Evolutionary conservation across 2,113 vertebrate genomes (phyloP).

Genomic region (Cavia aperea): DNA sequence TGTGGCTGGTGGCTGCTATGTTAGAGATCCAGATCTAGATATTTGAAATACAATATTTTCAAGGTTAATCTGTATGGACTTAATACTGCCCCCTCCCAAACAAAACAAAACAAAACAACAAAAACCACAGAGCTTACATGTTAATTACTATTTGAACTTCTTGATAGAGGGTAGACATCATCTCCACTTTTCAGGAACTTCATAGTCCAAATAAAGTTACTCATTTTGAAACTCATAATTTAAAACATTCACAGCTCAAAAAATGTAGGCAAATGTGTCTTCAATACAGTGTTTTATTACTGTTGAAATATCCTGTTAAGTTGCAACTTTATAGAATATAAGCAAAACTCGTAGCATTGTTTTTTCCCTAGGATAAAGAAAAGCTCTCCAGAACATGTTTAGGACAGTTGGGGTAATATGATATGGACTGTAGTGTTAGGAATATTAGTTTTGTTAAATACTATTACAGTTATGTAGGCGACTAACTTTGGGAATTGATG

Average conservation of each 20-base stretch:
- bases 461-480: slow-evolving; percentile 10
- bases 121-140: neutral
- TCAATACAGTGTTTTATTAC: slow-evolving; percentile 32
- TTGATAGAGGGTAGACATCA: neutral
- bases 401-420: neutral
- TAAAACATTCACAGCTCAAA: slow-evolving; percentile 26
- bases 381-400: slow-evolving; percentile 5
- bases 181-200: neutral
- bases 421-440: neutral
- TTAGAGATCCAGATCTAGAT: neutral
- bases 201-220: slow-evolving; percentile 22
- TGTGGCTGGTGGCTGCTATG: neutral
- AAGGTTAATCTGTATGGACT: neutral
- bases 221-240: slow-evolving; percentile 36
- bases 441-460: slow-evolving; percentile 13
- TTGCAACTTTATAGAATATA: neutral
- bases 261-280: slow-evolving; percentile 9
- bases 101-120: neutral
- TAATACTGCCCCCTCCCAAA: neutral
- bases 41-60: slow-evolving; percentile 26
- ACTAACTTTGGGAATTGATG: slow-evolving; percentile 17
- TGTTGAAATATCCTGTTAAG: neutral
- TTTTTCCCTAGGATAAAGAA: slow-evolving; percentile 19
- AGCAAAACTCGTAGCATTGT: neutral
- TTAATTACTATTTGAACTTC: slow-evolving; percentile 35